These are phyloP conservation scores for Eospalax fontanierii DNA, from an alignment of 2,797 vertebrate species.

Conservation along the genomic window DNA sequence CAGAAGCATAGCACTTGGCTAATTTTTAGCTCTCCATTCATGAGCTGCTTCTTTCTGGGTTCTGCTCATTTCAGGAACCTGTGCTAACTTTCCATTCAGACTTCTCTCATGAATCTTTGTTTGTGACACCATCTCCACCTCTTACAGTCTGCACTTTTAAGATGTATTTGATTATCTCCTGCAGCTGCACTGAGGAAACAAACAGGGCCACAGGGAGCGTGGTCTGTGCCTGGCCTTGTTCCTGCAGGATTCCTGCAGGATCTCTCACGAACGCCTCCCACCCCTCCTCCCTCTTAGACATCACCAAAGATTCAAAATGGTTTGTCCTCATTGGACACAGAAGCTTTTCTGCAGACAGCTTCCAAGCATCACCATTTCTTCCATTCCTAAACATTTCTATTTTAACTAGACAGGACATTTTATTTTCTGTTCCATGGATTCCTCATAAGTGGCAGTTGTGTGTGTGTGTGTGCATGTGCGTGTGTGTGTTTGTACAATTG, in stretches of 20 bases:
- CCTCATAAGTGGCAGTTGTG: not conserved
- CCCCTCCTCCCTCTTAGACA: not conserved
- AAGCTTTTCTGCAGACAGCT: not conserved
- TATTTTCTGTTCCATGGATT: not conserved
- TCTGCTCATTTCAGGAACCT: not conserved
- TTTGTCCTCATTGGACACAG: not conserved
- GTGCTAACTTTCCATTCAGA: not conserved
- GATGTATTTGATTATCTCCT: not conserved
- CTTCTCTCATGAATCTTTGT: not conserved
- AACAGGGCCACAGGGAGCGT: accelerated
- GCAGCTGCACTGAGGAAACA: not conserved
- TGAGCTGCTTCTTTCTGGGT: not conserved
- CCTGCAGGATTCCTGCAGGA: not conserved
- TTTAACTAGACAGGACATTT: slow-evolving; percentile 21
- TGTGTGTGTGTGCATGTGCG: too few relatives aligned
- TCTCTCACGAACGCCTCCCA: not conserved
- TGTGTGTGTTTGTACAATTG: too few relatives aligned
- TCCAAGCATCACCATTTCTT: not conserved
- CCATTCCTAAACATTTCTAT: slow-evolving; percentile 49
- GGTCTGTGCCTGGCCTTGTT: not conserved
- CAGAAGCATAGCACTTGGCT: not conserved
- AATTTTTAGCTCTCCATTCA: not conserved
- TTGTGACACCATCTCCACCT: not conserved
- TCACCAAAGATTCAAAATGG: not conserved
- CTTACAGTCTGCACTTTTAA: not conserved